These are phyloP conservation scores for Colossoma macropomum DNA, from an alignment of 2,113 vertebrate genomes.

Conservation along the genomic window DNA sequence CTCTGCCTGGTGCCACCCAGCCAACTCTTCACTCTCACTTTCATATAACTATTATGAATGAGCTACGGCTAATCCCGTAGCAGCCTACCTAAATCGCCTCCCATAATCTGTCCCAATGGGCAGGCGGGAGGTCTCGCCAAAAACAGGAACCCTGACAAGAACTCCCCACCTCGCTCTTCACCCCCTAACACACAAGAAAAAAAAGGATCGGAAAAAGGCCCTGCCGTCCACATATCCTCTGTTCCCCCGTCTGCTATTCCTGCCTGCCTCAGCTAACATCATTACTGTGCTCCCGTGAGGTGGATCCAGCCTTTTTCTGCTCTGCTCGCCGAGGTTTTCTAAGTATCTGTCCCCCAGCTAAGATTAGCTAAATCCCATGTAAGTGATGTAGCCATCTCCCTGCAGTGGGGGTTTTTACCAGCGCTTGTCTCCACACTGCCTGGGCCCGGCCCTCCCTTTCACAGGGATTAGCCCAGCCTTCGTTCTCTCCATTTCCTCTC, in stretches of 20 bases:
- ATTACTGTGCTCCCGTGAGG: slow-evolving; percentile 84
- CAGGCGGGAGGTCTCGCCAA: slow-evolving; percentile 75
- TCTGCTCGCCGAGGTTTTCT: slow-evolving; percentile 83
- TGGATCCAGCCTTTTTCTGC: slow-evolving; percentile 80
- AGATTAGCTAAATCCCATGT: slow-evolving; percentile 89
- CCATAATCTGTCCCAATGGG: slow-evolving; percentile 81
- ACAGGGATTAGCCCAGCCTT: slow-evolving; percentile 83
- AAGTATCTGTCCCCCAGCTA: slow-evolving; percentile 88
- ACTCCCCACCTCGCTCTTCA: slow-evolving; percentile 47
- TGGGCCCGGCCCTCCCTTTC: slow-evolving; percentile 82
- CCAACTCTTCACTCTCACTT: slow-evolving; percentile 74
- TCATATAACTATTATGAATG: slow-evolving; percentile 76
- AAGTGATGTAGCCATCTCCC: slow-evolving; percentile 86
- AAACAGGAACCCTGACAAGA: slow-evolving; percentile 67
- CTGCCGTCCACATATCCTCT: slow-evolving; percentile 77
- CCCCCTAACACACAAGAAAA: slow-evolving; percentile 69
- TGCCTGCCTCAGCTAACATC: slow-evolving; percentile 85
- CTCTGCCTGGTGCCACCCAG: slow-evolving; percentile 68
- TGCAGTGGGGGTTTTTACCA: slow-evolving; percentile 85
- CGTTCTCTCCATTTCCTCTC: slow-evolving; percentile 48
- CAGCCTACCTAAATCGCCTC: slow-evolving; percentile 78
- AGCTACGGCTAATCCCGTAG: slow-evolving; percentile 77
- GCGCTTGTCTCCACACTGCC: slow-evolving; percentile 83
- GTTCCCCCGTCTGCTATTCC: slow-evolving; percentile 70
- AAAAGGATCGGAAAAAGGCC: slow-evolving; percentile 73